Base-by-base conservation (phyloP, 2,113 vertebrate genomes). In the Hippocampus abdominalis region DNA sequence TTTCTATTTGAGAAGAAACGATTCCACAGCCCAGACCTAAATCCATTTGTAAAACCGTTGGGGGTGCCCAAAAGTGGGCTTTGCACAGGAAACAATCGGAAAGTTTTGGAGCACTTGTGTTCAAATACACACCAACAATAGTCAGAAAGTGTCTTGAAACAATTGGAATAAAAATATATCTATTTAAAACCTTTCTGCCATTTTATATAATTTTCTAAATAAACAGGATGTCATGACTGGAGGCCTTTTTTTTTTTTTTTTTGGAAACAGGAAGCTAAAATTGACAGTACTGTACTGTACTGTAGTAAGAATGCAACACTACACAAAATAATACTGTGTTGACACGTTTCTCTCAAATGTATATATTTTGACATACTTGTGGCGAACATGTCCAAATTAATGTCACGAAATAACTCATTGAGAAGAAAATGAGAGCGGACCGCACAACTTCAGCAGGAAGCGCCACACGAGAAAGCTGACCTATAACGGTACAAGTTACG, bases 221-320 rank as follows among this genome's bases (percentile, higher is more conserved):
- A 13, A 42, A 63, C 21, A n/a, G 39, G 39, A 42, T 64, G 36
- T 62, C 1, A 32, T 40, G 32, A 61, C 29, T 36, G 32, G 20
- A 5, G 1, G 29, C 42, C n/a, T 40, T 25, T 25, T 57, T 12
- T 63, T 40, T 40, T 25, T 25, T 57, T 12, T 57, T 56, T 12
- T 5, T 27, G 13, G 42, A 64, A 64, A 64, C 61, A 44, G 61
- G 61, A 64, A 64, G 61, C 61, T 3, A n/a, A 62, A 20, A 18
- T 39, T 7, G 32, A 39, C 12, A 60, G 59, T 40, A n/a, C n/a
- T n/a, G n/a, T n/a, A n/a, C n/a, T n/a, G n/a, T n/a, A n/a, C n/a
- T n/a, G n/a, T n/a, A 40, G 60, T 40, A 40, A n/a, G 36, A 44
- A 42, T 15, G 2, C 4, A 64, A 64, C 11, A 42, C 25, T 23